Evolutionary conservation across 2,888 invertebrate species (phyloP).

Genomic region (Leucozona laternaria): DNA sequence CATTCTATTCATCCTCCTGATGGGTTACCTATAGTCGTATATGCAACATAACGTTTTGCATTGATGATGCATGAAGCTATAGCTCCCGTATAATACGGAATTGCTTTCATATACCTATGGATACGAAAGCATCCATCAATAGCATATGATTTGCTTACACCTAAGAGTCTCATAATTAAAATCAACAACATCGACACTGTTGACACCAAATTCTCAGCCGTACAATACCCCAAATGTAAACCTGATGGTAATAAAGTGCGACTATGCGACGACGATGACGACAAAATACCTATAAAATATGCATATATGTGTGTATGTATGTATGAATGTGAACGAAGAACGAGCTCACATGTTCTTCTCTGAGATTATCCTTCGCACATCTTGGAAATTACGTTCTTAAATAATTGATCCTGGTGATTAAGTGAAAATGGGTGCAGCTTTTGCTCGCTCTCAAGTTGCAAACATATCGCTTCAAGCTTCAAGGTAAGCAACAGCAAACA

Average conservation of each 20-base stretch:
- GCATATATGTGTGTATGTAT: neutral
- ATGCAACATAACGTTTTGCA: neutral
- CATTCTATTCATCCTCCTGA: constrained; percentile 11
- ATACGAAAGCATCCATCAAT: constrained; percentile 44
- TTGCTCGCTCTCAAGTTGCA: constrained; percentile 31
- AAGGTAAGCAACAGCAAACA: constrained; percentile 65
- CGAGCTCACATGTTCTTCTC: constrained; percentile 45
- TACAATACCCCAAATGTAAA: constrained; percentile 34
- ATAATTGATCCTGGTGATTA: constrained; percentile 75
- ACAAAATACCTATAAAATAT: no score
- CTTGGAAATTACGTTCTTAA: constrained; percentile 74
- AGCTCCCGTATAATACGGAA: neutral
- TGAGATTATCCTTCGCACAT: constrained; percentile 70
- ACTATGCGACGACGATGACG: neutral
- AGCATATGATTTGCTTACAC: constrained; percentile 56
- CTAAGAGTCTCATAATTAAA: constrained; percentile 64
- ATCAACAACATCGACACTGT: constrained; percentile 53
- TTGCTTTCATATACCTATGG: constrained; percentile 6
- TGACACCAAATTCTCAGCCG: constrained; percentile 42
- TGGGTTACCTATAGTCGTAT: neutral
- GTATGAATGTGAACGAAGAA: neutral
- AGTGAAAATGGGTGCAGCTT: constrained; percentile 60
- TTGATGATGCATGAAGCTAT: constrained; percentile 25
- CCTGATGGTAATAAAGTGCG: constrained; percentile 17
- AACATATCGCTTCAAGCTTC: constrained; percentile 54